Base-by-base conservation (phyloP, 2,888 invertebrate species). In the Lepeophtheirus nordmannii region DNA sequence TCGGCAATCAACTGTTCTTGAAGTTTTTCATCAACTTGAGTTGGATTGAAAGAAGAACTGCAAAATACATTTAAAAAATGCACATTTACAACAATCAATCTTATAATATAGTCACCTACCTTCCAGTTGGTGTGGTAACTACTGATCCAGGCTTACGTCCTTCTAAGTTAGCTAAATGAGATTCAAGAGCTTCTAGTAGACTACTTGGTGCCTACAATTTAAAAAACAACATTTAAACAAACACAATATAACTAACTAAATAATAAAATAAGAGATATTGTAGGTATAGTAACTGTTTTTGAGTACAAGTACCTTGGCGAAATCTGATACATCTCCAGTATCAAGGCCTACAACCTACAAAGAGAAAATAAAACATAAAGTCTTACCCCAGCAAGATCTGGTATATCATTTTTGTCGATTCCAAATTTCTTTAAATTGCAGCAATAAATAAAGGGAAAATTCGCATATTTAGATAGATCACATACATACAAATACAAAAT, bases 261-360 rank as follows among this genome's bases (percentile, higher is more conserved):
- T 20, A 22, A n/a, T 70, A 72, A 72, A 71, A 70, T 67, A 70
- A 68, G 46, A 58, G 38, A 58, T 9, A 68, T 61, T 30, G 30
- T 46, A 5, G n/a, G 2, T 8, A 46, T 30, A 30, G 2, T 30
- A 30, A 30, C 30, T 30, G 30, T 30, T 30, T 30, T 30, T 2
- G 53, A 17, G 17, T 17, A 5, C 53, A 68, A 69, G 68, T 75
- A 82, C 82, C 80, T 94, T 92, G 9, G 96, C 94, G 72, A 97
- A 81, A 78, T 97, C 97, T 57, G 97, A 97, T 76, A 97, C 96
- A 75, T 97, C 96, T 39, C 94, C 94, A 77, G 93, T 93, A 76
- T 97, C 96, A 73, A 97, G 94, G 65, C 97, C 97, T 70, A 96
- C 92, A 75, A 91, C 90, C 78, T 80, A 74, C 67, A 74, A 39